Conservation (phyloP, 2,888 invertebrate genomes). For the Drosophila siamana region DNA sequence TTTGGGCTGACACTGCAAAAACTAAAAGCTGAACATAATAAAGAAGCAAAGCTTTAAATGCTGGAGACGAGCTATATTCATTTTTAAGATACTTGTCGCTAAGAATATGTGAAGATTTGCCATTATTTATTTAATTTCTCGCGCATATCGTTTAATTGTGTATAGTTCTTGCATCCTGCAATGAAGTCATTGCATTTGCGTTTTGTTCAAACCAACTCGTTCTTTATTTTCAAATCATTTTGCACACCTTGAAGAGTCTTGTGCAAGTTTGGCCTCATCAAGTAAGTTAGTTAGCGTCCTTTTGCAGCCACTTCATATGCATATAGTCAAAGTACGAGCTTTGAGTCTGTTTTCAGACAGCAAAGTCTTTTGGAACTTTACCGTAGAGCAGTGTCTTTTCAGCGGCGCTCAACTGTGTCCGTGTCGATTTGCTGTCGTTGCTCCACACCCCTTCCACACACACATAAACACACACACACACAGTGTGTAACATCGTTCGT, state of each 20-base stretch:
- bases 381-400: conserved; percentile 25
- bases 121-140: no score
- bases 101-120: no score
- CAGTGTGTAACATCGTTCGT: neutral
- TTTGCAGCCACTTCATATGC: conserved; percentile 17
- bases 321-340: conserved; percentile 8
- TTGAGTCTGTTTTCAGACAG: conserved; percentile 20
- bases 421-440: conserved; percentile 41
- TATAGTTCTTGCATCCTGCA: neutral
- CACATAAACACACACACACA: conserved; percentile 1
- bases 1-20: conserved; percentile 39
- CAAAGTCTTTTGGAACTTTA: conserved; percentile 29
- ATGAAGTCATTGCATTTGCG: neutral
- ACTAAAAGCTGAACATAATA: conserved; percentile 14
- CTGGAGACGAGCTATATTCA: neutral
- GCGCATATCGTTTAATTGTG: no score
- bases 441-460: conserved; percentile 27
- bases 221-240: neutral
- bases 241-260: conserved; percentile 3
- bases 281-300: conserved; percentile 57
- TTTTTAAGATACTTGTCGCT: neutral
- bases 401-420: conserved; percentile 10
- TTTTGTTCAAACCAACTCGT: neutral
- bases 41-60: conserved; percentile 26
- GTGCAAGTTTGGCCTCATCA: conserved; percentile 40